Evolutionary conservation across 1,140 invertebrate species (phyloP), one percentile per base, ranked within the genome.

Genomic region (Bombus consobrinus): DNA sequence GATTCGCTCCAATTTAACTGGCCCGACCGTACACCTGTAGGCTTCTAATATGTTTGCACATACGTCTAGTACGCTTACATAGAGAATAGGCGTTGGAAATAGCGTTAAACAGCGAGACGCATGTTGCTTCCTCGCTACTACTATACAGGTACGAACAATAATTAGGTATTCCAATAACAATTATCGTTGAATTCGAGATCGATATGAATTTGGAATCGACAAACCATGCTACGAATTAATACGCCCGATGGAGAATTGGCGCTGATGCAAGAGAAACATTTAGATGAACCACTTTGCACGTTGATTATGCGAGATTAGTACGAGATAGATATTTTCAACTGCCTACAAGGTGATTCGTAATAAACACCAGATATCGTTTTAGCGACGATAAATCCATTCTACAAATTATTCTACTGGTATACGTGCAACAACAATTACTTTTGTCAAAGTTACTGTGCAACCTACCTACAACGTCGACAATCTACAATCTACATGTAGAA

Each of bases 121-220:
- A 18, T 47, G 64, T 77, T 66, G 76, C 71, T 41, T 66, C 59
- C 25, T 34, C 28, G 15, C 39, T 34, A 62, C 62, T 43, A 43
- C 41, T 39, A 62, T 80, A 25, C 39, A 25, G 41, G 62, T 64
- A 85, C 92, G 92, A 92, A 93, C 91, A 90, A 90, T 84, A 92
- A 93, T 93, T 92, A 91, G 87, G 76, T 86, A 93, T 91, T 90
- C 87, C 86, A 85, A 89, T 92, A 92, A 92, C 91, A 89, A 92
- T 92, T 89, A 92, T 88, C 83, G 86, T 88, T 76, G 88, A 87
- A 90, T 92, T 69, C 90, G 85, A 89, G 87, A 90, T 90, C 85
- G 90, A 91, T 92, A 91, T 90, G 91, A 92, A 93, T 93, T 89
- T 87, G 87, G 86, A 87, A 93, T 92, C 81, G 77, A 62, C 77